These are phyloP conservation scores for Phortica variegata DNA, from an alignment of 1,140 invertebrate genomes.

Conservation along the genomic window DNA sequence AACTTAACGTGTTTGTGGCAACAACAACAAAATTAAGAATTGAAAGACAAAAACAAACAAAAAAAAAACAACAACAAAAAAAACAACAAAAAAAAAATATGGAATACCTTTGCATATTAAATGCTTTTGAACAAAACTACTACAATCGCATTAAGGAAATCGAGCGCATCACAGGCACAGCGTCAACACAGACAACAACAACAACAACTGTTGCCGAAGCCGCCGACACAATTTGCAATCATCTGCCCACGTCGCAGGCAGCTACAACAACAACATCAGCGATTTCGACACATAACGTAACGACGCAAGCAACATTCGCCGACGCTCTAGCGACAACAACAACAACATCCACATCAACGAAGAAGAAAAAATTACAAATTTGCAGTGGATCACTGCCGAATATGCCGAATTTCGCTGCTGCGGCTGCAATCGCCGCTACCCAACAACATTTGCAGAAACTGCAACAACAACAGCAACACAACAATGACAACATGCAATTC, in stretches of 20 bases:
- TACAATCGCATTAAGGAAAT: constrained; percentile 44
- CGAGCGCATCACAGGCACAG: constrained; percentile 24
- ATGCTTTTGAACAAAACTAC: constrained; percentile 44
- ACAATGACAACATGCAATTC: constrained; percentile 16
- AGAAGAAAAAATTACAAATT: no score
- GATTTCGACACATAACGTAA: constrained; percentile 3
- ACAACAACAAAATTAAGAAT: background rate
- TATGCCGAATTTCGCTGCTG: constrained; percentile 8
- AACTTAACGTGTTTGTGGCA: no score
- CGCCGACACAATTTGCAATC: no score
- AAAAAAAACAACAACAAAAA: no score
- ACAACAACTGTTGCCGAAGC: constrained; percentile 9
- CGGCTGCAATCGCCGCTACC: constrained; percentile 27
- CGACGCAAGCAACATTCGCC: constrained; percentile 8
- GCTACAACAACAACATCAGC: constrained; percentile 10
- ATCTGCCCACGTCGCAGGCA: no score
- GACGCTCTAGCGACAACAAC: constrained; percentile 16
- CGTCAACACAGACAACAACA: constrained; percentile 10
- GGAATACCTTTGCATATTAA: constrained; percentile 42
- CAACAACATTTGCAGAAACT: constrained; percentile 27
- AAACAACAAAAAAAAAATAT: constrained; percentile 18
- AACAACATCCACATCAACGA: constrained; percentile 1
- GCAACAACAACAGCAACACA: constrained; percentile 13
- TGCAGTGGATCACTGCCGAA: no score
- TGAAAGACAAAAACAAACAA: constrained; percentile 5